Base-by-base conservation (phyloP, 1,140 invertebrate genomes). In the Ceratosolen fusciceps region DNA sequence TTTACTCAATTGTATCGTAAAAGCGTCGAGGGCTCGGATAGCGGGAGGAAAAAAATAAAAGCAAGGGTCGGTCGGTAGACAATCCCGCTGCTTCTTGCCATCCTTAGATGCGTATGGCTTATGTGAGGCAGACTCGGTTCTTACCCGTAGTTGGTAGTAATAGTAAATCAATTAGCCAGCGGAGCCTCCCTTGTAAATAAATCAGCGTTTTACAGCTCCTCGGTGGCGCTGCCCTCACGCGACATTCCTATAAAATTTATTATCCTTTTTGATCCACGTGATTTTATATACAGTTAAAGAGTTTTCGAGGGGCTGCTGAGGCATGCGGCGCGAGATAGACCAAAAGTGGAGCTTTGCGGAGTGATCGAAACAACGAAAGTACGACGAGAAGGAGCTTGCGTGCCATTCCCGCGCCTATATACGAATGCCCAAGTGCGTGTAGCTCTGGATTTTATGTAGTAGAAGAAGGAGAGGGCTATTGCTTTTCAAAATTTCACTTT, bases 141-240 rank as follows among this genome's bases (percentile, higher is more conserved):
- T 16, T 65, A 31, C 62, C 62, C 29, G 62, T 67, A 52, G 14
- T 47, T 67, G n/a, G n/a, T n/a, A n/a, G n/a, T n/a, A 72, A 85
- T 85, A 86, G 85, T 88, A 88, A 88, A 88, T 88, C 86, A 88
- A 87, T 88, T 87, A 88, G 82, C 83, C 84, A 54, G 84, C n/a
- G n/a, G n/a, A n/a, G n/a, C n/a, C n/a, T n/a, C n/a, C 82, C 84
- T 85, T 87, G 87, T 87, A 87, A 87, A 88, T 88, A 88, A 88
- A 87, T 88, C 87, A 88, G 83, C 83, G 83, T 86, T 88, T 87
- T 87, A 87, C 86, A 87, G 86, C 85, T 86, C n/a, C 81, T 80
- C 60, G 49, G 60, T 31, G 19, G 39, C 67, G 16, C 8, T 68
- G 82, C 82, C 74, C 82, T 83, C 79, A 82, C 58, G 75, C 83